Conservation (phyloP, 1,140 invertebrate genomes). For the Theocolax elegans region DNA sequence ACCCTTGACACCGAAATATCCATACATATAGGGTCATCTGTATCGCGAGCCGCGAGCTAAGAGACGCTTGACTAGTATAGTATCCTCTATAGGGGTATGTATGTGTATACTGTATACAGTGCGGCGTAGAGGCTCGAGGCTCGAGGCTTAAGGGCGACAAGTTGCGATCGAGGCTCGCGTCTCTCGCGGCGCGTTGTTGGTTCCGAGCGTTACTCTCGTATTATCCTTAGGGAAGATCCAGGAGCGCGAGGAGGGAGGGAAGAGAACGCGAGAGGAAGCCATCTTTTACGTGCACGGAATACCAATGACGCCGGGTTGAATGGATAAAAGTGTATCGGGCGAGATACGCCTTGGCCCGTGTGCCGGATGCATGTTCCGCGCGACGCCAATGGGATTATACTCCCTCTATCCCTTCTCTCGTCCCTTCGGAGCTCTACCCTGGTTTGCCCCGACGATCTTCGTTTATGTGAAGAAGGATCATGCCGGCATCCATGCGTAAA, state of each 20-base stretch:
- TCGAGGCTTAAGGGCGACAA: slow-evolving; percentile 9
- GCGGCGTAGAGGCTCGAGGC: no score
- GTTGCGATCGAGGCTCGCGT: background rate
- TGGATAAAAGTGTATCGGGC: slow-evolving; percentile 51
- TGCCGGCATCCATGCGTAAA: slow-evolving; percentile 13
- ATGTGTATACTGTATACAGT: no score
- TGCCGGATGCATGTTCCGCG: slow-evolving; percentile 11
- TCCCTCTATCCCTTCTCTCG: no score
- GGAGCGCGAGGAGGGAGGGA: no score
- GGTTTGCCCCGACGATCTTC: no score
- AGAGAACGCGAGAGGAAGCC: slow-evolving; percentile 49
- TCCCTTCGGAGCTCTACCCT: no score
- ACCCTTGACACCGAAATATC: slow-evolving; percentile 17
- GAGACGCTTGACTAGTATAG: no score
- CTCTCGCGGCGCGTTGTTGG: no score
- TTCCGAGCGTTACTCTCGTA: no score
- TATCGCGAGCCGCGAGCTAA: slow-evolving; percentile 3
- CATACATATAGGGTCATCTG: slow-evolving; percentile 5
- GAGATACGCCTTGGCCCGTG: slow-evolving; percentile 30
- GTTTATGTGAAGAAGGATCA: background rate
- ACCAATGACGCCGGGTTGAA: slow-evolving; percentile 44
- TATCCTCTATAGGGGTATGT: no score
- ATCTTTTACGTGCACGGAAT: slow-evolving; percentile 66
- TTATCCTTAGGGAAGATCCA: no score
- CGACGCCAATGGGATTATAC: slow-evolving; percentile 20